Evolutionary conservation across 2,113 vertebrate species (phyloP), one percentile per base, ranked within the genome.

Genomic region (Oplegnathus fasciatus): DNA sequence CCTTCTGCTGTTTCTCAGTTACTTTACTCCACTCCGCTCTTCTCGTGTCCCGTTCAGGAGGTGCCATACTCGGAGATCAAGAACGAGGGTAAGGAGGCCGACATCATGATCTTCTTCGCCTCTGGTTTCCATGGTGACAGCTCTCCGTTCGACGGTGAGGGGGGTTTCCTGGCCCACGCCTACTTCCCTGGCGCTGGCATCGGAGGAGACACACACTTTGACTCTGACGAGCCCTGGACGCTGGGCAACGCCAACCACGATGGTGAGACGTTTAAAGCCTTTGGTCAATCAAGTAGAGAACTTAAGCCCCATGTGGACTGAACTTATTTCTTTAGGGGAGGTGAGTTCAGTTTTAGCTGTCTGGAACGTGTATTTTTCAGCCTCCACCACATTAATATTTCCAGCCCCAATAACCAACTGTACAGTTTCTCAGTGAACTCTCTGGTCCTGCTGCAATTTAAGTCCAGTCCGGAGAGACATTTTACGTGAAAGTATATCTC

Each of bases 21-120:
- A 26, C 26, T 18, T 52, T 17, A 10, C 30, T 42, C 26, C 22
- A 0, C 65, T 22, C 48, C 42, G 15, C 44, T 75, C 26, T 14
- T n/a, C 55, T 67, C 1, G 4, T 57, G 1, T 70, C 28, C 50
- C 11, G 1, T 11, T 2, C 89, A 94, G 96, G 98, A 99, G 91
- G 97, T 99, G 68, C 97, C 98, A 24, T 98, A 98, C 91, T 96
- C 97, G 17, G 97, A 99, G 94, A 97, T 99, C 88, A 98, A 99
- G 95, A 98, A 96, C 69, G 97, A 98, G 91, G 97, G 97, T 28
- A 98, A 98, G 93, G 98, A 99, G 86, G 98, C 98, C 1, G 98
- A 99, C 95, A 99, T 99, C 94, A 99, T 99, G 98, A 99, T 99
- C 92, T 99, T 99, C 96, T 99, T 99, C 89, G 98, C 98, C 90